These are phyloP conservation scores for Furcifer pardalis DNA, from an alignment of 2,797 vertebrate genomes.

Conservation along the genomic window DNA sequence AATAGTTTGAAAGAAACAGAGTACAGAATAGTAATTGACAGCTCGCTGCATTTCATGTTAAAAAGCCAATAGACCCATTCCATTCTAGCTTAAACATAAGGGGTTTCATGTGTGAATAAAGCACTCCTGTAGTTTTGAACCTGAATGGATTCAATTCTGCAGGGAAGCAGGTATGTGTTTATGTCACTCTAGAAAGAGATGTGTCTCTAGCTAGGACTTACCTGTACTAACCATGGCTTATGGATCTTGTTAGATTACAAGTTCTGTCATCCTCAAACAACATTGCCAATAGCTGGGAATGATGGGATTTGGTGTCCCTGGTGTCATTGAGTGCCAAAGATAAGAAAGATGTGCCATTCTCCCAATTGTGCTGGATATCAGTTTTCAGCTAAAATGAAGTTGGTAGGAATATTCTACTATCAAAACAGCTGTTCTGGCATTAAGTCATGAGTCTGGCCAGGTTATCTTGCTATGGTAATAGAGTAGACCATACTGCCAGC, in stretches of 20 bases:
- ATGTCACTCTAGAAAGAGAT: not conserved
- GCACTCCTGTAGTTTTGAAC: not conserved
- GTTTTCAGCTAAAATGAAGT: not conserved
- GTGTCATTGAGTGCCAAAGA: not conserved
- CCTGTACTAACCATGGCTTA: not conserved
- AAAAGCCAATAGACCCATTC: not conserved
- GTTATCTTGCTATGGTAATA: too few relatives aligned
- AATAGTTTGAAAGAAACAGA: not conserved
- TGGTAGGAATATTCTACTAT: not conserved
- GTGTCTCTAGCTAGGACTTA: not conserved
- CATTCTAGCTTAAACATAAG: not conserved
- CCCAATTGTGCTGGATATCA: too few relatives aligned
- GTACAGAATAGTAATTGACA: too few relatives aligned
- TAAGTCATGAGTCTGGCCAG: too few relatives aligned
- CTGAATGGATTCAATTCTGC: not conserved
- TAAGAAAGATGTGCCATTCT: not conserved
- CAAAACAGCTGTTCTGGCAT: not conserved
- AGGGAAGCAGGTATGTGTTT: not conserved
- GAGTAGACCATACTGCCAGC: too few relatives aligned
- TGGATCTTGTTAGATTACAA: not conserved
- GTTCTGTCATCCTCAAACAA: not conserved
- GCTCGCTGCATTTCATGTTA: not conserved
- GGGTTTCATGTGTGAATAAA: not conserved
- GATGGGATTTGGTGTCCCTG: not conserved
- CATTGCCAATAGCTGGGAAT: not conserved